Evolutionary conservation across 2,888 invertebrate genomes (phyloP).

Genomic region (Drosophila recens): DNA sequence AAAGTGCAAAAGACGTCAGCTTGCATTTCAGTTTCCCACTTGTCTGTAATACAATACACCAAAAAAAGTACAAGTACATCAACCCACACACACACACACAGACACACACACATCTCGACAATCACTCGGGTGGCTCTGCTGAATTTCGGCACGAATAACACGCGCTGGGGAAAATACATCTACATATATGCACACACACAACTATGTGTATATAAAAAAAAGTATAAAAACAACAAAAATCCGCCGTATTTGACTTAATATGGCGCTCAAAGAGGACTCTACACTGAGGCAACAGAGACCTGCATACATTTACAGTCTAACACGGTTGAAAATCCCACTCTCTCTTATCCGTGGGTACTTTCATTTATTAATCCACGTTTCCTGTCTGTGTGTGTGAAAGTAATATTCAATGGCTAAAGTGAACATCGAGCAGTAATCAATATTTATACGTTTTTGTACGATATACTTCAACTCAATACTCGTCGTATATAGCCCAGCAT

Average conservation of each 20-base stretch:
- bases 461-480: slow-evolving; percentile 3
- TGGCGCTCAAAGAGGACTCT: not conserved
- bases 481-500: not conserved
- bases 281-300: not conserved
- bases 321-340: not conserved
- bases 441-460: slow-evolving; percentile 40
- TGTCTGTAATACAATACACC: slow-evolving; percentile 39
- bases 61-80: slow-evolving; percentile 2
- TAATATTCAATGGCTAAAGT: slow-evolving; percentile 28
- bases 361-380: slow-evolving; percentile 50
- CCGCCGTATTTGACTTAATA: slow-evolving; percentile 28
- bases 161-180: slow-evolving; percentile 16
- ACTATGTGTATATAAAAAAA: not conserved
- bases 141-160: slow-evolving; percentile 26
- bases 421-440: slow-evolving; percentile 41
- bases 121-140: not conserved
- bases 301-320: slow-evolving; percentile 41
- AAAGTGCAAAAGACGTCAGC: slow-evolving; percentile 54
- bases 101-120: not conserved
- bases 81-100: slow-evolving; percentile 6
- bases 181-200: slow-evolving; percentile 1
- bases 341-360: slow-evolving; percentile 9
- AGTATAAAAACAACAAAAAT: slow-evolving; percentile 1
- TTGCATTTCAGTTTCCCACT: slow-evolving; percentile 36
- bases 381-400: not conserved